Percentiles rank a stretch among this genome's conserved stretches.
Evolutionary conservation across 2,113 vertebrate genomes (phyloP).

Genomic region (Oncorhynchus kisutch): DNA sequence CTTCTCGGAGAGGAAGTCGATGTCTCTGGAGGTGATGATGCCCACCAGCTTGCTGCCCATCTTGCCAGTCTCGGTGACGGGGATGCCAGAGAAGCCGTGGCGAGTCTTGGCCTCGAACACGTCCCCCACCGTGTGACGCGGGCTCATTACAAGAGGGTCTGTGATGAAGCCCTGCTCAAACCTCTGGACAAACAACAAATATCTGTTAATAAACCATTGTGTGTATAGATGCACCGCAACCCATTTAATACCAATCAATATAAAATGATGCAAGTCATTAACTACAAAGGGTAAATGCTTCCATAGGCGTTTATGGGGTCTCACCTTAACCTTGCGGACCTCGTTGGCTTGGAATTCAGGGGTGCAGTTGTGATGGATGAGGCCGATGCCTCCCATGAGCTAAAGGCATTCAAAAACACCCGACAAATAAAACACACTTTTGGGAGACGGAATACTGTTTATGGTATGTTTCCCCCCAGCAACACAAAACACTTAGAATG

Average conservation of each 20-base stretch:
- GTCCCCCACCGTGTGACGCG: constrained; percentile 83
- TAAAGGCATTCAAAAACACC: constrained; percentile 37
- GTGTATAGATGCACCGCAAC: no score
- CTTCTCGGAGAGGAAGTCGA: constrained; percentile 88
- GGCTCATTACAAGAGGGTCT: constrained; percentile 90
- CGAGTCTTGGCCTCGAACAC: constrained; percentile 89
- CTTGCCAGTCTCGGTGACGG: constrained; percentile 85
- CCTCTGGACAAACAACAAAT: constrained; percentile 43
- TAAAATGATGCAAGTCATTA: no score
- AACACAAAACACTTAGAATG: no score
- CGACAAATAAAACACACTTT: not conserved
- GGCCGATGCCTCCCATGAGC: constrained; percentile 94
- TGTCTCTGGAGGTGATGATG: constrained; percentile 90
- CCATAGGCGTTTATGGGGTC: not conserved
- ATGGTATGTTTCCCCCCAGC: no score
- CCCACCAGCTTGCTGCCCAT: constrained; percentile 91
- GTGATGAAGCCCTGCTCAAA: constrained; percentile 93
- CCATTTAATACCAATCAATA: not conserved
- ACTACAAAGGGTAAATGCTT: not conserved
- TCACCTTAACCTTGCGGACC: constrained; percentile 91
- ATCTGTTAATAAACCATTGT: not conserved
- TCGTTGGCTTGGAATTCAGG: constrained; percentile 94
- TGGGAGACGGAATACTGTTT: no score
- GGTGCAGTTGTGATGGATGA: constrained; percentile 95
- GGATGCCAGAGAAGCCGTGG: constrained; percentile 92